phyloP scores from a whole-genome alignment of 2,797 vertebrate species.

The Enteromius anoplus region DNA sequence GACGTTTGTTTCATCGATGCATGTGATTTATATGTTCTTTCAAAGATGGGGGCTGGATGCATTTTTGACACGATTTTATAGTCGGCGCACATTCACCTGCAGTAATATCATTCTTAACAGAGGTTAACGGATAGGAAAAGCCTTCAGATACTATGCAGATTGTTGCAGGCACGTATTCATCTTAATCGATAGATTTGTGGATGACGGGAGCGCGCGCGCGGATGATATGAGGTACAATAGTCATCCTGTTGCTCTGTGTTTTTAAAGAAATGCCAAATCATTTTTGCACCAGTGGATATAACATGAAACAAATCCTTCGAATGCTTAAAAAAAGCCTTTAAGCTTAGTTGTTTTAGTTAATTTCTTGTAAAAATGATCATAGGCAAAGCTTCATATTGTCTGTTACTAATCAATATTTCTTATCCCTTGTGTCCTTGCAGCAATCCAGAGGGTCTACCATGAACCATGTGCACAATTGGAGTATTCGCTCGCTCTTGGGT shows the following conservation, averaged over 20 bases:
- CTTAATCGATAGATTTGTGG: slow-evolving; percentile 13
- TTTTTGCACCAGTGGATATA: neutral
- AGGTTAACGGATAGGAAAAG: neutral
- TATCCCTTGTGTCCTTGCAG: slow-evolving; percentile 30
- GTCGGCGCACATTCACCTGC: slow-evolving; percentile 32
- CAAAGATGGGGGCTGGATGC: slow-evolving; percentile 17
- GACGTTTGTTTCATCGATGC: slow-evolving; percentile 3
- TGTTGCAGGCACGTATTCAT: slow-evolving; percentile 11
- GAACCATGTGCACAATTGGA: slow-evolving; percentile 11
- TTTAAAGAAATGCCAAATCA: neutral
- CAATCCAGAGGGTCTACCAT: slow-evolving; percentile 19
- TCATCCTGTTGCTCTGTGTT: neutral
- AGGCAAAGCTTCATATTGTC: neutral
- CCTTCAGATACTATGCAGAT: neutral
- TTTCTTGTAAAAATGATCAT: neutral
- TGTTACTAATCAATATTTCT: slow-evolving; percentile 3
- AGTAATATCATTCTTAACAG: neutral
- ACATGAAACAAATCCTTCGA: neutral
- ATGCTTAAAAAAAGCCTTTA: neutral
- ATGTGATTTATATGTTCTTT: neutral
- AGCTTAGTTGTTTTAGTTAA: neutral
- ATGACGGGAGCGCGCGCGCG: slow-evolving; percentile 28
- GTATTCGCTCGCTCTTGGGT: slow-evolving; percentile 23
- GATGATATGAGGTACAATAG: slow-evolving; percentile 4
- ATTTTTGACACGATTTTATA: slow-evolving; percentile 6